phyloP scores from a whole-genome alignment of 1,140 invertebrate species.

The Apocrypta bakeri region DNA sequence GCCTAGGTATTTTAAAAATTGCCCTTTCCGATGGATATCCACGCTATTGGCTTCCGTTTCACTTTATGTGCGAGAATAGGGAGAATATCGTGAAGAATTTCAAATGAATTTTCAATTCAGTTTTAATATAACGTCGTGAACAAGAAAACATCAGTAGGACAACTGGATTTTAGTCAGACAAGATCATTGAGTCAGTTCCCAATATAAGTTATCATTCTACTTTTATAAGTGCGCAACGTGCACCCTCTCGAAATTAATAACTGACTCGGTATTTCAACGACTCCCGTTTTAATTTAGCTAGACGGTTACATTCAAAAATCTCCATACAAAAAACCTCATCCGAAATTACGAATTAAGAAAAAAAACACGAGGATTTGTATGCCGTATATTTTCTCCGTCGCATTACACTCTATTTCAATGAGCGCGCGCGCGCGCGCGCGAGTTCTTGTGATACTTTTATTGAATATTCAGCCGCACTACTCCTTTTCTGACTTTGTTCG shows the following conservation, averaged over 20 bases:
- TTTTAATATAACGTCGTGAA: no score
- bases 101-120: no score
- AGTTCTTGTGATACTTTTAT: slow-evolving; percentile 29
- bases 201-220: neutral
- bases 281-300: neutral
- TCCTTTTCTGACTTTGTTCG: slow-evolving; percentile 5
- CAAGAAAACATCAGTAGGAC: neutral
- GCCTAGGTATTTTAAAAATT: neutral
- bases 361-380: neutral
- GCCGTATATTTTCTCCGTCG: neutral
- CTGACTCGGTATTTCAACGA: neutral
- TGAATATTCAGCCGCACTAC: slow-evolving; percentile 23
- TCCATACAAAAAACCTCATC: neutral
- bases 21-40: no score
- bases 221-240: neutral
- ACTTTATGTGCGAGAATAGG: no score
- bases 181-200: no score
- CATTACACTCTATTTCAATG: slow-evolving; percentile 16
- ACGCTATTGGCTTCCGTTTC: no score
- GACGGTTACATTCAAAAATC: neutral
- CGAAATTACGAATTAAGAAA: neutral
- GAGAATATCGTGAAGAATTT: no score
- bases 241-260: neutral
- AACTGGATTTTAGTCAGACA: neutral
- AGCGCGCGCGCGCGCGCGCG: neutral